Conservation (phyloP, 2,888 invertebrate genomes). For the Apocheima hispidaria region DNA sequence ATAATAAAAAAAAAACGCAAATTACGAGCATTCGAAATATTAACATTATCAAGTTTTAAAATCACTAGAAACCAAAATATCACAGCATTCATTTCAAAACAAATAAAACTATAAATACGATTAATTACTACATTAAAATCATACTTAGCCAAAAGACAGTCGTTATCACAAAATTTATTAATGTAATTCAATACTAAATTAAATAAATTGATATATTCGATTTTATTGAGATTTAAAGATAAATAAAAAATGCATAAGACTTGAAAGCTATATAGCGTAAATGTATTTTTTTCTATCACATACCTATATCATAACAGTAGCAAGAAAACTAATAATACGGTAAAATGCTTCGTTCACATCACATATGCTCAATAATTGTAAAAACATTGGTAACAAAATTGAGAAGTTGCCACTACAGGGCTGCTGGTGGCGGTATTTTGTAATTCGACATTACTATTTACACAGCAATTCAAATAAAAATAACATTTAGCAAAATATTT, state of each 20-base stretch:
- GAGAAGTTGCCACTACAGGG: background rate
- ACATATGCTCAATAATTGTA: background rate
- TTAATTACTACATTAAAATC: conserved; percentile 2
- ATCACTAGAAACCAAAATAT: conserved; percentile 45
- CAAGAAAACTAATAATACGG: background rate
- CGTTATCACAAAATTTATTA: conserved; percentile 4
- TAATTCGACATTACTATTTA: conserved; percentile 42
- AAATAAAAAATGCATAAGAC: conserved; percentile 13
- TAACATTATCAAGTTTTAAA: conserved; percentile 16
- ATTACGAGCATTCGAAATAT: conserved; percentile 29
- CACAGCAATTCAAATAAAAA: conserved; percentile 48
- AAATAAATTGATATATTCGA: no score
- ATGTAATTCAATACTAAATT: no score
- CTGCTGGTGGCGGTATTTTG: background rate
- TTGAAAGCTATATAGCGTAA: conserved; percentile 5
- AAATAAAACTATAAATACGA: background rate
- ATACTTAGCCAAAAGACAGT: conserved; percentile 1
- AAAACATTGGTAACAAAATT: background rate
- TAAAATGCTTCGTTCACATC: background rate
- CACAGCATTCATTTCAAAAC: conserved; percentile 45
- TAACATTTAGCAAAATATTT: conserved; percentile 56
- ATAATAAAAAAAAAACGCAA: conserved; percentile 33
- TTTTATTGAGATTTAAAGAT: background rate
- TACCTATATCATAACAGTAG: background rate
- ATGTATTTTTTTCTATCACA: background rate